These are phyloP conservation scores for Ectropis grisescens DNA, from an alignment of 1,140 invertebrate genomes.

Conservation along the genomic window DNA sequence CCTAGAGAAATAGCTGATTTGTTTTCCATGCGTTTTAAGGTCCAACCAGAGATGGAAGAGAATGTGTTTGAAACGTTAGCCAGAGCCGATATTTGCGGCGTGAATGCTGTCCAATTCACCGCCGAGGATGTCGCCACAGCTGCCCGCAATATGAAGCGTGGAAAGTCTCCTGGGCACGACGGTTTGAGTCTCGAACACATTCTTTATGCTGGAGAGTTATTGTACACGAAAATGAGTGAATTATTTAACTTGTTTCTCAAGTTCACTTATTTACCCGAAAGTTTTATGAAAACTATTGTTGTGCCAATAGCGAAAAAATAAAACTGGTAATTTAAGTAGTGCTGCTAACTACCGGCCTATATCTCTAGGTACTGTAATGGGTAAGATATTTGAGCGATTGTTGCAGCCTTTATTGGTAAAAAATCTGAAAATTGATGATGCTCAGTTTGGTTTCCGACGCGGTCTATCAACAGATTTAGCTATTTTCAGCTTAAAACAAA, in stretches of 20 bases:
- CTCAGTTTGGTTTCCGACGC: too few species aligned
- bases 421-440: too few species aligned
- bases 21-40: not conserved
- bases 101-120: too few species aligned
- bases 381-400: not conserved
- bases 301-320: not conserved
- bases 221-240: not conserved
- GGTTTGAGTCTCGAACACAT: not conserved
- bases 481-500: too few species aligned
- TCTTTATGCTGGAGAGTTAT: not conserved
- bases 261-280: not conserved
- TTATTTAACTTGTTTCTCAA: not conserved
- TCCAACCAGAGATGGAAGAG: not conserved
- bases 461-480: too few species aligned
- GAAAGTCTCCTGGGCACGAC: not conserved
- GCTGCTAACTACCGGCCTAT: not conserved
- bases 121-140: not conserved
- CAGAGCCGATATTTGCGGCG: not conserved
- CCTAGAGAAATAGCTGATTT: constrained; percentile 1
- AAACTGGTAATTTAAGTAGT: not conserved
- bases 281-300: not conserved
- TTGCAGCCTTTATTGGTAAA: not conserved
- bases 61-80: not conserved
- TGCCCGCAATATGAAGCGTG: not conserved
- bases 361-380: not conserved